A percentile compares a stretch with the other conserved stretches of the same genome.
These are phyloP conservation scores for Caenorhabditis elegans DNA, from an alignment of 1,140 invertebrate genomes.

Conservation along the genomic window WBcel235 BX284603.4:2152001-2152500, in stretches of 20 bases:
- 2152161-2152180: too few relatives aligned
- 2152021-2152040: neutral
- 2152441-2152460: neutral
- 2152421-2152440: conserved; percentile 5
- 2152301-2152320: neutral
- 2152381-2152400: neutral
- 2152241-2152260: conserved; percentile 22
- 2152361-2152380: neutral
- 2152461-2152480: neutral
- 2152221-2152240: conserved; percentile 26
- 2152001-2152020: neutral
- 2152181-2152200: too few relatives aligned
- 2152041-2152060: neutral
- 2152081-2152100: neutral
- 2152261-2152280: conserved; percentile 1
- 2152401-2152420: conserved; percentile 1
- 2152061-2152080: too few relatives aligned
- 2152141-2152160: too few relatives aligned
- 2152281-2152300: neutral
- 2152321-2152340: neutral
- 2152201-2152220: too few relatives aligned
- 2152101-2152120: neutral
- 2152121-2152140: too few relatives aligned
- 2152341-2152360: neutral
- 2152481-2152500: too few relatives aligned